Evolutionary conservation across 1,140 invertebrate species (phyloP).

Genomic region (Pygmarrhopalites habei): DNA sequence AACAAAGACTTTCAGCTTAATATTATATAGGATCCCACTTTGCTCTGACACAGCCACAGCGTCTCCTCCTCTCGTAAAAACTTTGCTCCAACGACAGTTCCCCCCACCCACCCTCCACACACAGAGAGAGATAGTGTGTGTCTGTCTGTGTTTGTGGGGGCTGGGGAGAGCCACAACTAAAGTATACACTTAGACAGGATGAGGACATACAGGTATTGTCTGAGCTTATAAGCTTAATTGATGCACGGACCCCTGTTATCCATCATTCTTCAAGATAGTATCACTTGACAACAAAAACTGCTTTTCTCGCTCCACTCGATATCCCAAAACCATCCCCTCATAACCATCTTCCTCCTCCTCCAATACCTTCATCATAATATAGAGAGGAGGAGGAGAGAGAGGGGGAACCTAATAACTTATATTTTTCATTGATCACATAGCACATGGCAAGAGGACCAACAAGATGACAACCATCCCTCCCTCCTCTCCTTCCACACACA

Average conservation of each 20-base stretch:
- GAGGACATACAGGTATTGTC: slow-evolving; percentile 34
- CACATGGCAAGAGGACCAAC: neutral
- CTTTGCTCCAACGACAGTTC: neutral
- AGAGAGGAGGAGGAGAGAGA: too few relatives aligned
- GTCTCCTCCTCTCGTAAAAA: slow-evolving; percentile 13
- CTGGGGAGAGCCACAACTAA: neutral
- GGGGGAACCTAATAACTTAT: too few relatives aligned
- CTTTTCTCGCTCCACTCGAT: neutral
- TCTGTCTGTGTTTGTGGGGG: neutral
- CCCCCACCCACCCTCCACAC: neutral
- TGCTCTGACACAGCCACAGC: neutral
- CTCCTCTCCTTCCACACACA: neutral
- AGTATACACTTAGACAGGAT: too few relatives aligned
- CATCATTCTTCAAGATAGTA: slow-evolving; percentile 35
- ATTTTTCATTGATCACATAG: too few relatives aligned
- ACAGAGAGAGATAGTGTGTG: neutral
- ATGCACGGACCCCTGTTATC: slow-evolving; percentile 33
- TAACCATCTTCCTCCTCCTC: slow-evolving; percentile 4
- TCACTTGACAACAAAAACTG: slow-evolving; percentile 36
- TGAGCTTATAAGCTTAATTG: slow-evolving; percentile 37
- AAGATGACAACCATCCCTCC: neutral
- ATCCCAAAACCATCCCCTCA: neutral
- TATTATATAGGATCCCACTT: slow-evolving; percentile 20
- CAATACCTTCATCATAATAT: slow-evolving; percentile 3
- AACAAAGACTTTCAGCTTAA: slow-evolving; percentile 33